phyloP scores from a whole-genome alignment of 2,888 invertebrate species.

The Leucophora obtusa region DNA sequence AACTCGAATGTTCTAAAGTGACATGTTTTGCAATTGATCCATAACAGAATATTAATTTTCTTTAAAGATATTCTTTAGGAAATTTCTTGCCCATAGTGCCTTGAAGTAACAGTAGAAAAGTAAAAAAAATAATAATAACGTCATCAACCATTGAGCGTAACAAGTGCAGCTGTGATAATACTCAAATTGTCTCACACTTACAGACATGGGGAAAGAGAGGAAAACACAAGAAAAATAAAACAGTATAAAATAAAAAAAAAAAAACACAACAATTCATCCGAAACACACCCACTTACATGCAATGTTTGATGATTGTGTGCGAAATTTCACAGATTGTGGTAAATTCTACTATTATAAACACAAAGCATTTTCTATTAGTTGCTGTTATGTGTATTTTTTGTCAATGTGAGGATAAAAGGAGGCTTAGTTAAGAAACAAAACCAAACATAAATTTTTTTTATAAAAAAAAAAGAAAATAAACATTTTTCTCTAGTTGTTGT shows the following conservation, averaged over 20 bases:
- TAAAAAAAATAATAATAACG: slow-evolving; percentile 42
- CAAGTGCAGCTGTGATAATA: slow-evolving; percentile 68
- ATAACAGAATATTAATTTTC: no score
- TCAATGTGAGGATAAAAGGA: slow-evolving; percentile 20
- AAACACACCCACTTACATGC: slow-evolving; percentile 9
- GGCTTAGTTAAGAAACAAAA: slow-evolving; percentile 1
- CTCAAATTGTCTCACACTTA: slow-evolving; percentile 62
- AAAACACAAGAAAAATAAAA: slow-evolving; percentile 10
- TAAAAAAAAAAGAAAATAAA: slow-evolving; percentile 14
- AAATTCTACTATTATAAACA: slow-evolving; percentile 56
- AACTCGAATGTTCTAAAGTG: no score
- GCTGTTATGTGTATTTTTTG: neutral
- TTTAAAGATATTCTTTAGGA: no score
- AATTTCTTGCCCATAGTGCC: neutral
- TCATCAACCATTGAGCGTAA: slow-evolving; percentile 63
- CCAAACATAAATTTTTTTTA: slow-evolving; percentile 14
- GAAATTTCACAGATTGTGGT: slow-evolving; percentile 64
- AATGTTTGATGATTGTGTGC: slow-evolving; percentile 52
- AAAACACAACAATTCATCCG: slow-evolving; percentile 36
- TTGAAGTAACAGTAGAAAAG: neutral
- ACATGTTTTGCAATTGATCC: no score
- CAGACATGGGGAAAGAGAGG: slow-evolving; percentile 29
- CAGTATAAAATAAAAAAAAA: neutral
- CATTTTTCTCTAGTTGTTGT: slow-evolving; percentile 16
- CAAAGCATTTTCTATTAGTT: slow-evolving; percentile 46